Base-by-base conservation (phyloP, 2,113 vertebrate genomes). In the Cyprinodon variegatus region DNA sequence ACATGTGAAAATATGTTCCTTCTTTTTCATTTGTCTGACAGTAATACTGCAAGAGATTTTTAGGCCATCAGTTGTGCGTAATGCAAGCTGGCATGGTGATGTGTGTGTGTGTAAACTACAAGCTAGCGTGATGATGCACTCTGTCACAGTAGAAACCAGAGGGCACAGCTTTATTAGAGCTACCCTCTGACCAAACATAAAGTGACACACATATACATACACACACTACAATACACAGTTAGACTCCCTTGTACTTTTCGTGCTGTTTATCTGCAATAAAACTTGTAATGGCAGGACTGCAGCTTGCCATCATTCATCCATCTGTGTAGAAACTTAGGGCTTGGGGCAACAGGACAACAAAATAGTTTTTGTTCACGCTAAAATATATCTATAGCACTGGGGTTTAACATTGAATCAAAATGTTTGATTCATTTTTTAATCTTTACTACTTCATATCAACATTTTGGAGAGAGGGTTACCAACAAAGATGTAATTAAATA, bases 81-180 rank as follows among this genome's bases (percentile, higher is more conserved):
- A 93, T 92, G 70, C 87, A 89, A 78, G 78, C 78, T 91, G 90
- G 89, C 90, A 85, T 87, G 70, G 73, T 79, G 72, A 75, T 77
- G 78, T 65, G 15, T 77, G 67, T 72, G 86, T 81, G 77, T 64
- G 72, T 80, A 48, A 46, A 45, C 74, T 77, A 71, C 36, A 48
- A 87, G 88, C 93, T 93, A 87, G 92, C 89, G 83, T 87, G 95
- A 95, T 95, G 94, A 96, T 94, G 95, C 94, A 92, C 94, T 92
- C 93, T 96, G 96, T 97, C 97, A 95, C 86, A 78, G 93, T 77
- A 89, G 91, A 93, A 96, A 96, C 91, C 90, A 90, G 83, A 84
- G 92, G 91, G 90, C 83, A 91, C 53, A 63, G 65, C 78, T 87
- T 87, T 87, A 86, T 90, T 81, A 78, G 82, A 84, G 84, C 79